phyloP scores from a whole-genome alignment of 2,888 invertebrate species.

The Thumatha senex region DNA sequence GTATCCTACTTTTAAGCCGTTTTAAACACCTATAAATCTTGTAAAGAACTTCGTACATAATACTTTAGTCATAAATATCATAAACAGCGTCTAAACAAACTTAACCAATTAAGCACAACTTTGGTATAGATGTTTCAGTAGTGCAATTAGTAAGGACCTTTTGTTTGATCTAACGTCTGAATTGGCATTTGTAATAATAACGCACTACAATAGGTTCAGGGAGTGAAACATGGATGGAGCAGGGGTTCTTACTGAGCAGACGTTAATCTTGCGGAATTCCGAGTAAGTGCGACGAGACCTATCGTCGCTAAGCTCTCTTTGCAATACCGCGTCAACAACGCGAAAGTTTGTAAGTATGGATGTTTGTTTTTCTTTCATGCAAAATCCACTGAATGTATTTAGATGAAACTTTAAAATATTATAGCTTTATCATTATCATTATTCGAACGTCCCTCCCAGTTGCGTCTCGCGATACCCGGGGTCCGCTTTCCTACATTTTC shows the following conservation, averaged over 20 bases:
- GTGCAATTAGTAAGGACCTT: slow-evolving; percentile 30
- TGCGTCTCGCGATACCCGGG: too few species aligned
- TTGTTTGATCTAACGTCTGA: slow-evolving; percentile 42
- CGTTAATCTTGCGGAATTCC: slow-evolving; percentile 66
- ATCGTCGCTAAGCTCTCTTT: slow-evolving; percentile 40
- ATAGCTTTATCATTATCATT: too few species aligned
- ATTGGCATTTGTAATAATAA: slow-evolving; percentile 57
- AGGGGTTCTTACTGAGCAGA: slow-evolving; percentile 37
- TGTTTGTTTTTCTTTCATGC: too few species aligned
- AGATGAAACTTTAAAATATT: too few species aligned
- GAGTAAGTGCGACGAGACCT: slow-evolving; percentile 49
- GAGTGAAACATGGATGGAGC: slow-evolving; percentile 7
- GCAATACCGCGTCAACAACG: slow-evolving; percentile 39
- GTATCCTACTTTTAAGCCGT: slow-evolving; percentile 6
- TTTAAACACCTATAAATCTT: slow-evolving; percentile 17
- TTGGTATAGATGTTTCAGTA: slow-evolving; percentile 34
- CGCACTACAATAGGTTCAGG: slow-evolving; percentile 30
- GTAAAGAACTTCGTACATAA: slow-evolving; percentile 18
- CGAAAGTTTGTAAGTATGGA: too few species aligned
- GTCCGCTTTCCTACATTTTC: too few species aligned
- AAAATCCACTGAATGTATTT: too few species aligned
- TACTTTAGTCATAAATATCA: slow-evolving; percentile 26
- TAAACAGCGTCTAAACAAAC: slow-evolving; percentile 32
- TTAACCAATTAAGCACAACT: slow-evolving; percentile 32
- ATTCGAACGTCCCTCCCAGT: too few species aligned